Evolutionary conservation across 2,888 invertebrate species (phyloP).

Genomic region (Dynastes tityus): DNA sequence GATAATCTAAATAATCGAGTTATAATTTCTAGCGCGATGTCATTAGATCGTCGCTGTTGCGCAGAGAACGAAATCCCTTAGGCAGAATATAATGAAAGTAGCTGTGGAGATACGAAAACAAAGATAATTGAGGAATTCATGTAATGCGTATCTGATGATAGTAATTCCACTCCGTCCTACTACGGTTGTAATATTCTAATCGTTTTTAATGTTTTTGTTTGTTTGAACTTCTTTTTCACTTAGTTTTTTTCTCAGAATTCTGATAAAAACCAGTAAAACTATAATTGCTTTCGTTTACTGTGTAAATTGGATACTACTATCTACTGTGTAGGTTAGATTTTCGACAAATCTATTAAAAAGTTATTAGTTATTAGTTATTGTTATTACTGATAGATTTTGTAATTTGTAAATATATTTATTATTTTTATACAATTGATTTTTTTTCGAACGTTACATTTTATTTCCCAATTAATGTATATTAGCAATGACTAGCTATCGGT

Average conservation of each 20-base stretch:
- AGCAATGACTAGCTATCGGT: too few species aligned
- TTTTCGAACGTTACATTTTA: too few species aligned
- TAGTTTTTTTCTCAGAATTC: neutral
- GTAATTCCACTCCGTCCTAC: neutral
- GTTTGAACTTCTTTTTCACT: neutral
- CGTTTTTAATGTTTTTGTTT: neutral
- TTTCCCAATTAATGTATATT: too few species aligned
- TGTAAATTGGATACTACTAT: too few species aligned
- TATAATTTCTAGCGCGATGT: slow-evolving; percentile 9
- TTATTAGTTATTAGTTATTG: too few species aligned
- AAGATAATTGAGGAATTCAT: slow-evolving; percentile 21
- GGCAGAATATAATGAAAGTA: neutral
- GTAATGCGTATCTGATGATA: slow-evolving; percentile 21
- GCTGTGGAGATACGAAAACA: neutral
- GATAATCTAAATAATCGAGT: slow-evolving; percentile 11
- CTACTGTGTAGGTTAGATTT: too few species aligned
- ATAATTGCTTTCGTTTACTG: too few species aligned
- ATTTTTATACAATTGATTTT: too few species aligned
- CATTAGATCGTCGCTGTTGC: neutral
- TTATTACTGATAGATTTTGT: too few species aligned
- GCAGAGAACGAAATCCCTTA: slow-evolving; percentile 9
- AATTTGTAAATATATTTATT: too few species aligned
- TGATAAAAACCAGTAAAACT: too few species aligned
- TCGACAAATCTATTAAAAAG: too few species aligned
- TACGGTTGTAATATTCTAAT: slow-evolving; percentile 1